A percentile compares a stretch with the other conserved stretches of the same genome.
Conservation (phyloP, 23 tunicate genomes). For the Styela clava region DNA sequence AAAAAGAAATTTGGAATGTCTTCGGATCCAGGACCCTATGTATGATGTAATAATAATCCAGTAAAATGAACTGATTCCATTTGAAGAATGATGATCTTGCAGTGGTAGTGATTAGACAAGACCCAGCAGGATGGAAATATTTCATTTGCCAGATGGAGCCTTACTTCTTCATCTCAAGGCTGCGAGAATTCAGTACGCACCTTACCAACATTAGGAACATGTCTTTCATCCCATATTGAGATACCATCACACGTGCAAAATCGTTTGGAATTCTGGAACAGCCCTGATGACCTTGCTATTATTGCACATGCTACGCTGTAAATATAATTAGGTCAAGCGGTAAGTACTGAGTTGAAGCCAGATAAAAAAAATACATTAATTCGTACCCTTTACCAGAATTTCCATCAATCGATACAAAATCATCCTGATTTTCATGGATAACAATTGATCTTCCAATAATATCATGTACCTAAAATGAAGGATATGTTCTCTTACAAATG, state of each 20-base stretch:
- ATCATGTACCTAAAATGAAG: conserved; percentile 72
- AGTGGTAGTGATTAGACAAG: neutral
- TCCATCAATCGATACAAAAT: conserved; percentile 51
- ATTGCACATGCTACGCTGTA: conserved; percentile 72
- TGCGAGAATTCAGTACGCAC: conserved; percentile 15
- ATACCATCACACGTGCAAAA: conserved; percentile 89
- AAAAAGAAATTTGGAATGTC: too few relatives aligned
- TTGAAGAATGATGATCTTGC: too few relatives aligned
- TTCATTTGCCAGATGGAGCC: neutral
- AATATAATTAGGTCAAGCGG: neutral
- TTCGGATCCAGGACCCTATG: too few relatives aligned
- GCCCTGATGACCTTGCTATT: conserved; percentile 83
- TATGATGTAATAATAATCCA: too few relatives aligned
- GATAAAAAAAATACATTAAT: too few relatives aligned
- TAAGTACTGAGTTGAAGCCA: too few relatives aligned
- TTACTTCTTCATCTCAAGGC: neutral
- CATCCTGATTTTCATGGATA: conserved; percentile 66
- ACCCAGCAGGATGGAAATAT: neutral
- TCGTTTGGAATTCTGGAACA: conserved; percentile 70
- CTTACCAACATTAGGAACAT: conserved; percentile 74
- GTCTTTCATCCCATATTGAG: conserved; percentile 80
- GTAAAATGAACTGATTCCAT: too few relatives aligned
- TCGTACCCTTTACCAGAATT: conserved; percentile 68
- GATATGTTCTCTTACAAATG: too few relatives aligned
- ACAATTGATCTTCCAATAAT: conserved; percentile 84